These are phyloP conservation scores for Polietes domitor DNA, from an alignment of 2,888 invertebrate genomes.

Conservation along the genomic window DNA sequence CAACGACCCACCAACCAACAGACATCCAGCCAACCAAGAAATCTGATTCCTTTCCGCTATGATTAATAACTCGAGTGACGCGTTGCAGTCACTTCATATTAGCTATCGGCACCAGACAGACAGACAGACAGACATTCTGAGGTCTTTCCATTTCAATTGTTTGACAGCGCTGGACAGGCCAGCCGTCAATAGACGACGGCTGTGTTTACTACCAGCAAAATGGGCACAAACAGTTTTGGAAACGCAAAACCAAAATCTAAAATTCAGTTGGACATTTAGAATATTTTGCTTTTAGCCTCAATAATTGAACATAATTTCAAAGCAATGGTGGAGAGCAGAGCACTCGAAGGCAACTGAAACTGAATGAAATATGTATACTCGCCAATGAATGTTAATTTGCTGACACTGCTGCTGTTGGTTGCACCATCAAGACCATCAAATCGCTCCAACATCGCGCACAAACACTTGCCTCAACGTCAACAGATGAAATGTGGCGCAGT, in stretches of 20 bases:
- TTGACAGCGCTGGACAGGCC: not conserved
- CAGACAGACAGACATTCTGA: too few relatives aligned
- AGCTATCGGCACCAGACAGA: not conserved
- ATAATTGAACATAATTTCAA: slow-evolving; percentile 52
- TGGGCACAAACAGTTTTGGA: not conserved
- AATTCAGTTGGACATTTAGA: slow-evolving; percentile 5
- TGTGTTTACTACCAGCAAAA: not conserved
- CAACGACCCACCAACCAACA: not conserved
- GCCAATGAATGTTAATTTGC: slow-evolving; percentile 64
- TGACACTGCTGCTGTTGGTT: slow-evolving; percentile 58
- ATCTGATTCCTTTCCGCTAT: slow-evolving; percentile 22
- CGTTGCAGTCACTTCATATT: not conserved
- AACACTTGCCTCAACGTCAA: not conserved
- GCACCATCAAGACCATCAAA: slow-evolving; percentile 37
- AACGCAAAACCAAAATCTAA: not conserved
- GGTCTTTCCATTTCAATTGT: not conserved
- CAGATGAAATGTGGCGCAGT: too few relatives aligned
- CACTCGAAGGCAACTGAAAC: slow-evolving; percentile 24
- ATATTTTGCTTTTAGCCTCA: slow-evolving; percentile 30
- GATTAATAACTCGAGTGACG: not conserved
- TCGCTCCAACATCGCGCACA: not conserved
- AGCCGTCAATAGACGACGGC: not conserved
- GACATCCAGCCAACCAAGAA: not conserved
- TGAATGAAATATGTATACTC: slow-evolving; percentile 51
- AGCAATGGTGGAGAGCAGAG: slow-evolving; percentile 58